A percentile compares a stretch with the other conserved stretches of the same genome.
phyloP scores from a whole-genome alignment of 2,797 vertebrate species.

The Galago senegalensis region DNA sequence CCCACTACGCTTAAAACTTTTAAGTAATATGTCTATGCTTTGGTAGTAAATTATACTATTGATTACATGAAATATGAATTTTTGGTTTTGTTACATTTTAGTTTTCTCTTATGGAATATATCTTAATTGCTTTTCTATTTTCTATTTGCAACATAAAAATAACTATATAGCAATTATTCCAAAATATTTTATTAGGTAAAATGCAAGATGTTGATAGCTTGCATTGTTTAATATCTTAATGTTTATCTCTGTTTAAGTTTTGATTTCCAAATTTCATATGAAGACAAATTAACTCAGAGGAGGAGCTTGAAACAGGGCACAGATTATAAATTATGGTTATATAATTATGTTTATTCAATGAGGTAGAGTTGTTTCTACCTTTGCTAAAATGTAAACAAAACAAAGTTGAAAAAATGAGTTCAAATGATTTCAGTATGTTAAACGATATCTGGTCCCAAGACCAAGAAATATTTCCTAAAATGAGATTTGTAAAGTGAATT shows the following conservation, averaged over 20 bases:
- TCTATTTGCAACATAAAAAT: constrained; percentile 3
- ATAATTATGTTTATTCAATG: not conserved
- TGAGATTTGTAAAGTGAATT: constrained; percentile 26
- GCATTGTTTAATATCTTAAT: not conserved
- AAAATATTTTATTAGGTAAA: constrained; percentile 42
- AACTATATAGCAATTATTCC: not conserved
- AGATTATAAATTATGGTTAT: not conserved
- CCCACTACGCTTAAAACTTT: not conserved
- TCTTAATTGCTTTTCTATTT: not conserved
- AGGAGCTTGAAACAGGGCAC: not conserved
- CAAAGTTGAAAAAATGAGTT: not conserved
- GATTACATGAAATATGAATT: constrained; percentile 5
- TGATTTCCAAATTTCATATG: not conserved
- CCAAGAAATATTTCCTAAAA: constrained; percentile 47
- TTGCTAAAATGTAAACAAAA: constrained; percentile 41
- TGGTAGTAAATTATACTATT: not conserved
- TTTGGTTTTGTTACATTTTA: constrained; percentile 33
- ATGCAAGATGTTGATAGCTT: not conserved
- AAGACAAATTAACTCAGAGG: not conserved
- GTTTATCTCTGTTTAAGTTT: not conserved
- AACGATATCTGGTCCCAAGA: constrained; percentile 26
- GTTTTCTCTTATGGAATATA: not conserved
- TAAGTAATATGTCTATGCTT: not conserved
- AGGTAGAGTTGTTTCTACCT: not conserved
- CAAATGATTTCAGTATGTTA: not conserved